Evolutionary conservation across 2,113 vertebrate genomes (phyloP).

Genomic region (Ictidomys tridecemlineatus): DNA sequence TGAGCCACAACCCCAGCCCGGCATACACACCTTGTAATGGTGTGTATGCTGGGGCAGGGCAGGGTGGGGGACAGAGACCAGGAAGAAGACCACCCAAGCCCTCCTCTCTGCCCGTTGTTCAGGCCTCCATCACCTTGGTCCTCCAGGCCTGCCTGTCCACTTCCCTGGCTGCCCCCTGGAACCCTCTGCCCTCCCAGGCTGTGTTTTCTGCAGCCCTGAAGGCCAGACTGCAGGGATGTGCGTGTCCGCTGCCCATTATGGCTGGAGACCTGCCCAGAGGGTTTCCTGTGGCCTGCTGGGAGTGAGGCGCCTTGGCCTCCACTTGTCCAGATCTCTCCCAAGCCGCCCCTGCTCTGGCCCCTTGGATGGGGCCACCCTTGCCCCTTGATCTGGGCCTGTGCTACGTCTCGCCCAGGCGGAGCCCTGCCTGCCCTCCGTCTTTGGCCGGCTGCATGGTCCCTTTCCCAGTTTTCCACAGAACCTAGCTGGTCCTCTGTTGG

Average conservation of each 20-base stretch:
- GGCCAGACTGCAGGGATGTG: background rate
- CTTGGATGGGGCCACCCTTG: fast-evolving
- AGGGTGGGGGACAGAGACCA: background rate
- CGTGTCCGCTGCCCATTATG: background rate
- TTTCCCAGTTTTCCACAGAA: background rate
- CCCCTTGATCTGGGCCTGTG: background rate
- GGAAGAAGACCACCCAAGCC: background rate
- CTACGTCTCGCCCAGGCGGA: background rate
- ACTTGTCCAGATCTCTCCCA: too few relatives aligned
- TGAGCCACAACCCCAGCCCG: too few relatives aligned
- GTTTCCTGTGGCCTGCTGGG: background rate
- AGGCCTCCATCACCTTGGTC: background rate
- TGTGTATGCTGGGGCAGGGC: background rate
- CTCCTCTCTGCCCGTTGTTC: background rate
- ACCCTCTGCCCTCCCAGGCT: background rate
- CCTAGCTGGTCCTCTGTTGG: background rate
- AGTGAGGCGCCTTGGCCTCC: background rate
- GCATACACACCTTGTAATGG: background rate
- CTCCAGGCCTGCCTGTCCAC: background rate
- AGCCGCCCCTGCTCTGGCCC: background rate
- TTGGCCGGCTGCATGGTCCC: fast-evolving
- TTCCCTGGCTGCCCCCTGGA: too few relatives aligned
- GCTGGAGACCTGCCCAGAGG: fast-evolving
- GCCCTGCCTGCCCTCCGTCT: background rate
- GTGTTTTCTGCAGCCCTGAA: background rate